phyloP scores from a whole-genome alignment of 2,888 invertebrate genomes.

The Agrypnus murinus region DNA sequence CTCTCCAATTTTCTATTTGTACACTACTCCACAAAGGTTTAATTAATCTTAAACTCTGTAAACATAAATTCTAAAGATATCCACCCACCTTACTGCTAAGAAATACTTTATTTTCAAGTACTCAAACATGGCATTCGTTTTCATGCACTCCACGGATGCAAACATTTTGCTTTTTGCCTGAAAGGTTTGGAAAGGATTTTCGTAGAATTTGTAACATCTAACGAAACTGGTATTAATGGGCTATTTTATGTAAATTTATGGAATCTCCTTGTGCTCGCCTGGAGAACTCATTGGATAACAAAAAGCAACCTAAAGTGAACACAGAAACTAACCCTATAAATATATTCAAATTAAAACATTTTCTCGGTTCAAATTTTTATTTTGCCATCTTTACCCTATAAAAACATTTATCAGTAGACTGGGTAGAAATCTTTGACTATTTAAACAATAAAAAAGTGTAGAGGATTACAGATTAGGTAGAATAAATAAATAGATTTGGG shows the following conservation, averaged over 20 bases:
- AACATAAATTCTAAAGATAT: too few species aligned
- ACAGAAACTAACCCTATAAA: conserved; percentile 3
- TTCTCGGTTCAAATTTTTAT: neutral
- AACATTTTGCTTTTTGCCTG: conserved; percentile 18
- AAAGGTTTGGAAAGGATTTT: conserved; percentile 10
- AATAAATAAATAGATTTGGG: too few species aligned
- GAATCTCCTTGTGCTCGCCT: conserved; percentile 14
- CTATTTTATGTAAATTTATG: conserved; percentile 26
- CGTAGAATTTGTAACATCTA: conserved; percentile 23
- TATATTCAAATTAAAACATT: conserved; percentile 19
- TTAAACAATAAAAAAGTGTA: too few species aligned
- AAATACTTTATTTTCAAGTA: too few species aligned
- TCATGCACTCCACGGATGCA: conserved; percentile 7
- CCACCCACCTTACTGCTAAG: too few species aligned
- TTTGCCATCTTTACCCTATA: neutral
- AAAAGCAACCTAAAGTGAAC: conserved; percentile 17
- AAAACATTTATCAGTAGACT: too few species aligned
- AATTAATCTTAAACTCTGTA: too few species aligned
- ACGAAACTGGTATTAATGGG: conserved; percentile 20
- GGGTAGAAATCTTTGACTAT: too few species aligned
- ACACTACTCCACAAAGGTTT: too few species aligned
- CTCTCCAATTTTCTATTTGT: too few species aligned
- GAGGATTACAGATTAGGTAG: too few species aligned
- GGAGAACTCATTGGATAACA: conserved; percentile 9
- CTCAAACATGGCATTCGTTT: neutral